Evolutionary conservation across 2,113 vertebrate species (phyloP), one percentile per base, ranked within the genome.

Genomic region (Cyprinus carpio): DNA sequence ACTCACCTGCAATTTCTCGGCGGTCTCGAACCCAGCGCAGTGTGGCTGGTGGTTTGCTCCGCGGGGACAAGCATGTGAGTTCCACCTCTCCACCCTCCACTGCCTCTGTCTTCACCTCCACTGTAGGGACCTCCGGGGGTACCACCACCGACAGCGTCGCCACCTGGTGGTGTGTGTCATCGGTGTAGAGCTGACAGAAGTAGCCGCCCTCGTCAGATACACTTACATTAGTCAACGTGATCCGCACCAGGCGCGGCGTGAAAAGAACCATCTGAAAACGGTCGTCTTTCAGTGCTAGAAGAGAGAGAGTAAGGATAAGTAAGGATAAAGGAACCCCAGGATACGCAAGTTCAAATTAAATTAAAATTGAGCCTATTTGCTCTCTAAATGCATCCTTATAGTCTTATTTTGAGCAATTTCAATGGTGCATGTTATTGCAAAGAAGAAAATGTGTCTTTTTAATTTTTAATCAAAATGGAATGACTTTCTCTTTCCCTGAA

Each of bases 121-220:
- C 96, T 1, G 92, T 89, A 0, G 97, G 97, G 62, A 94, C 94
- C 87, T 96, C 96, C 0, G 97, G 96, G 7, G 93, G 94, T 87
- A 98, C 97, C 92, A 90, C 87, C 1, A 98, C 97, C 0, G 96
- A 96, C 72, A 98, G 95, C 13, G 95, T 96, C 18, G 97, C 96
- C 85, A 97, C 97, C 94, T 97, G 96, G 92, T 98, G 97, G 92
- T 97, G 96, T 0, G 97, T 98, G 85, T 94, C 93, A 18, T 97
- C 96, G 0, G 96, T 96, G 91, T 98, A 98, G 46, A 98, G 96
- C 93, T 97, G 97, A 91, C 97, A 98, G 92, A 96, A 98, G 92
- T 97, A 98, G 67, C 97, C 96, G 0, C 97, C 97, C 87, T 98
- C 97, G 5, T 98, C 97, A 8, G 91, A 93, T 85, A 98, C 94